Percentiles rank a stretch among this genome's conserved stretches.
These are phyloP conservation scores for Schizopygopsis pylzovi DNA, from an alignment of 2,797 vertebrate genomes.

Conservation along the genomic window DNA sequence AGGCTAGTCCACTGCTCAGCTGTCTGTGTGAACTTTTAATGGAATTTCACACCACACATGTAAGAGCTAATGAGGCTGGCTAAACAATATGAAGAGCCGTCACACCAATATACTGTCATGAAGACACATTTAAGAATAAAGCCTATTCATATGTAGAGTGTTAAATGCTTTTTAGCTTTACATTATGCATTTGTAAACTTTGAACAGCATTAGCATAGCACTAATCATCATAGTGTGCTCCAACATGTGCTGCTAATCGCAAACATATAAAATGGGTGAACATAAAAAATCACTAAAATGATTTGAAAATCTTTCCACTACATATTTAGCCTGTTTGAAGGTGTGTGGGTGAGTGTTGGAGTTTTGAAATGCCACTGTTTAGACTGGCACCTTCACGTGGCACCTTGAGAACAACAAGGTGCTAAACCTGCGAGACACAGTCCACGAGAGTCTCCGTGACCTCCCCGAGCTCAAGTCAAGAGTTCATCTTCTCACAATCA, in stretches of 20 bases:
- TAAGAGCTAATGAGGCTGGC: conserved; percentile 52
- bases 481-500: conserved; percentile 1
- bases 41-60: conserved; percentile 59
- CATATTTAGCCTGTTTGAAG: neutral
- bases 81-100: conserved; percentile 39
- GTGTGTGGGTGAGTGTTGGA: conserved; percentile 15
- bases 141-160: neutral
- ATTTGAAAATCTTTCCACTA: neutral
- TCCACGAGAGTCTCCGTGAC: conserved; percentile 5
- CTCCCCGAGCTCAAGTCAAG: conserved; percentile 9
- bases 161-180: neutral
- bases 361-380: conserved; percentile 39
- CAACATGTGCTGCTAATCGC: neutral
- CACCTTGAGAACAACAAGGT: conserved; percentile 31
- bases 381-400: conserved; percentile 38
- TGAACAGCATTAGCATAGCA: neutral
- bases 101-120: conserved; percentile 16
- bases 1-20: conserved; percentile 8
- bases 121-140: conserved; percentile 11
- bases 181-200: neutral
- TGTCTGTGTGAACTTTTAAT: conserved; percentile 43
- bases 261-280: neutral
- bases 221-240: neutral
- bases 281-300: neutral
- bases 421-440: conserved; percentile 40